These are phyloP conservation scores for Probaryconus sp. DNA, from an alignment of 1,140 invertebrate genomes.

Conservation along the genomic window DNA sequence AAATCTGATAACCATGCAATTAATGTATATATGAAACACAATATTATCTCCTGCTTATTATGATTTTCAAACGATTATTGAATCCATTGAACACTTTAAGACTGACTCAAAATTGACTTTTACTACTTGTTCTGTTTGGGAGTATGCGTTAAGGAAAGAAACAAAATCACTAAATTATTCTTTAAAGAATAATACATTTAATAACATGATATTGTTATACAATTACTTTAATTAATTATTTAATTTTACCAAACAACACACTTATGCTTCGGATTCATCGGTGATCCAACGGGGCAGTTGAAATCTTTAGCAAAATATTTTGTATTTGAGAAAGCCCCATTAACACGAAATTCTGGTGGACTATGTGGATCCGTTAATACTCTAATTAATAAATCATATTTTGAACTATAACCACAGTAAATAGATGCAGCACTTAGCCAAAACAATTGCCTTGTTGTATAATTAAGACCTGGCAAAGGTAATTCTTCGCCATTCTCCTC, in stretches of 20 bases:
- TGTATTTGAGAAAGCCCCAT: slow-evolving; percentile 95
- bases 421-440: slow-evolving; percentile 94
- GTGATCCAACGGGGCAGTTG: slow-evolving; percentile 86
- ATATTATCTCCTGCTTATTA: too few species aligned
- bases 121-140: too few species aligned
- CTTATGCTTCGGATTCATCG: slow-evolving; percentile 94
- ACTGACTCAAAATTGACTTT: too few species aligned
- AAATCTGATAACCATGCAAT: too few species aligned
- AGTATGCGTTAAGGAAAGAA: too few species aligned
- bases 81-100: too few species aligned
- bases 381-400: slow-evolving; percentile 96
- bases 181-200: too few species aligned
- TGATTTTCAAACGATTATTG: too few species aligned
- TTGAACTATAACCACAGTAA: slow-evolving; percentile 98
- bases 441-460: slow-evolving; percentile 92
- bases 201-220: too few species aligned
- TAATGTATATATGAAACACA: too few species aligned
- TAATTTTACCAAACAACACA: slow-evolving; percentile 92
- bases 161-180: too few species aligned
- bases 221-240: too few species aligned
- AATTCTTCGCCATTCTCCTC: slow-evolving; percentile 84
- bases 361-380: slow-evolving; percentile 96
- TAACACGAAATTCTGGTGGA: slow-evolving; percentile 93
- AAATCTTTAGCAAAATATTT: slow-evolving; percentile 92
- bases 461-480: slow-evolving; percentile 86